Evolutionary conservation across 1,140 invertebrate genomes (phyloP), one percentile per base, ranked within the genome.

Genomic region (Brachionus koreanus): DNA sequence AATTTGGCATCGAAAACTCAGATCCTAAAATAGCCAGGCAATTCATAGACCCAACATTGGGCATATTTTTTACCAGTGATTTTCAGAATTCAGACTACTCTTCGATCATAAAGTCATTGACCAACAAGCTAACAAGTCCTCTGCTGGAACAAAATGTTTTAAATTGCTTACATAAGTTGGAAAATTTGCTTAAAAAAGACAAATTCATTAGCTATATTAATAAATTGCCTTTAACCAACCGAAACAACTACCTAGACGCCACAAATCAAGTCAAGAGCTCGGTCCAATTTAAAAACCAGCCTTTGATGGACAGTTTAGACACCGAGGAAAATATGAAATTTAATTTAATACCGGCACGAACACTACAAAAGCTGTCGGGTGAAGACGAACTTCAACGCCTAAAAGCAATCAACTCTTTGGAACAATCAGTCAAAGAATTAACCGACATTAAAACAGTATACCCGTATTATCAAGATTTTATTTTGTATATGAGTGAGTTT

Each of bases 381-480:
- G 87, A 88, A 83, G 87, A 87, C 69, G 86, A 88, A 82, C 87
- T 87, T 75, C 85, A 86, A 65, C 84, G 85, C 13, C 76, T 87
- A 61, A 86, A 88, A 83, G 87, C 87, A 63, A 86, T 88, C 42
- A 87, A 88, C 67, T 85, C 87, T 72, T 83, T 89, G 37, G 86
- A 87, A 79, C 83, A 67, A 37, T 85, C 86, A 67, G 82, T 89
- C 25, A 82, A 84, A 77, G 85, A 85, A 23, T 83, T 86, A 35
- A 84, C 83, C 61, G 74, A 79, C n/a, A 69, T 87, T 65, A 81
- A 86, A 63, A 84, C 87, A 72, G 87, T 93, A 25, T 89, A 91
- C 83, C 90, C 91, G 1, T 89, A 92, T 86, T 88, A 92, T 84
- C 89, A 91, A 81, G 90, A 91, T 72, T 90, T 93, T 77, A 88